phyloP scores from a whole-genome alignment of 2,113 vertebrate species.

The Hymenochirus boettgeri region DNA sequence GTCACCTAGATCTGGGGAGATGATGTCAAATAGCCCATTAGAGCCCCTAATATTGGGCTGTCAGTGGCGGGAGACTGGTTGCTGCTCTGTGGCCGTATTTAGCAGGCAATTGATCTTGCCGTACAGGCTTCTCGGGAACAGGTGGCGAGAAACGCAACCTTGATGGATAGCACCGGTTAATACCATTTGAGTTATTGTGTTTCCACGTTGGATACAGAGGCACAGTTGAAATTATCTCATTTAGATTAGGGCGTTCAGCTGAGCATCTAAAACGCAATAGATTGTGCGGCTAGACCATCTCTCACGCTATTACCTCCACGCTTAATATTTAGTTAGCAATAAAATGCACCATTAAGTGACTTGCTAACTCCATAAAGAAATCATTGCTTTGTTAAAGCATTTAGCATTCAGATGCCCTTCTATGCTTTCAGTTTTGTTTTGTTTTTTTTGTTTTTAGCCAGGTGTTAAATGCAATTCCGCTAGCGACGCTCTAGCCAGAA shows the following conservation, averaged over 20 bases:
- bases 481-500: too few relatives aligned
- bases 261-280: constrained; percentile 31
- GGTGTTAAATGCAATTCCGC: constrained; percentile 5
- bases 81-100: constrained; percentile 18
- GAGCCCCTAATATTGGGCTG: constrained; percentile 19
- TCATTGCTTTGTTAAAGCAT: constrained; percentile 32
- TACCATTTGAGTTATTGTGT: constrained; percentile 26
- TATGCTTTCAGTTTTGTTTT: too few relatives aligned
- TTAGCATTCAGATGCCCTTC: constrained; percentile 37
- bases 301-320: constrained; percentile 27
- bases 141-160: constrained; percentile 4
- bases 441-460: too few relatives aligned
- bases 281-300: constrained; percentile 19
- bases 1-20: constrained; percentile 25
- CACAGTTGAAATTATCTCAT: constrained; percentile 32
- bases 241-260: constrained; percentile 18
- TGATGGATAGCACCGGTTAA: constrained; percentile 25
- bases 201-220: constrained; percentile 30
- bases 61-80: constrained; percentile 20
- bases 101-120: constrained; percentile 24
- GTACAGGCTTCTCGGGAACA: constrained; percentile 13
- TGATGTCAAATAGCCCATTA: too few relatives aligned
- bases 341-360: constrained; percentile 41
- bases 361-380: constrained; percentile 36
- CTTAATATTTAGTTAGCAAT: constrained; percentile 43